These are phyloP conservation scores for Erpornis zantholeuca DNA, from an alignment of 2,113 vertebrate species.

Conservation along the genomic window DNA sequence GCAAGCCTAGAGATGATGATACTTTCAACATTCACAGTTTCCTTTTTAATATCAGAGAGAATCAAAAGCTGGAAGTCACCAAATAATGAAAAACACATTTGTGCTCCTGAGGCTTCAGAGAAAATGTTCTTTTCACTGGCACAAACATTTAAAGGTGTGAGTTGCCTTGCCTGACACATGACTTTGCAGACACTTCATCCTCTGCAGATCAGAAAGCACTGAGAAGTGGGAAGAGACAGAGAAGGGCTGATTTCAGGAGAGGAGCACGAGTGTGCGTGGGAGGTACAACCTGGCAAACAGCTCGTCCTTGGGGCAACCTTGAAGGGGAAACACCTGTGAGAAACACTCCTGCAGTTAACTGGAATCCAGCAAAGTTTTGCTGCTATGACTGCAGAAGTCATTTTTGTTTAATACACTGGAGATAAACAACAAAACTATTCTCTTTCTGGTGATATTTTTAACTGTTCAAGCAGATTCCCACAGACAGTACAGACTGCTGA, in stretches of 20 bases:
- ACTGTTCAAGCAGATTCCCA: constrained; percentile 5
- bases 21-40: not conserved
- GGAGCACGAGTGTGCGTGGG: not conserved
- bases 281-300: not conserved
- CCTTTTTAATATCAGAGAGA: not conserved
- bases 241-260: not conserved
- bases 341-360: not conserved
- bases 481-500: not conserved
- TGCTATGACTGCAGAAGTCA: not conserved
- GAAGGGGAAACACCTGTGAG: not conserved
- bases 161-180: not conserved
- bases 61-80: not conserved
- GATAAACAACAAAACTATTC: not conserved
- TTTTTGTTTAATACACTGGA: not conserved
- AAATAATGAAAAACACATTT: not conserved
- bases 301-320: not conserved
- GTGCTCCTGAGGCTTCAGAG: not conserved
- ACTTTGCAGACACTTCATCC: not conserved
- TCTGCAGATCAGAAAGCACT: not conserved
- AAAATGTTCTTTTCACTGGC: not conserved
- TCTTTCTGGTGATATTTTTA: not conserved
- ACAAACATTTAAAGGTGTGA: not conserved
- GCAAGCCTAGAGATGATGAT: not conserved
- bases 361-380: not conserved
- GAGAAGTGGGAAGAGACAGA: not conserved